Base-by-base conservation (phyloP, 2,797 vertebrate genomes). In the Chrysocyon brachyurus region DNA sequence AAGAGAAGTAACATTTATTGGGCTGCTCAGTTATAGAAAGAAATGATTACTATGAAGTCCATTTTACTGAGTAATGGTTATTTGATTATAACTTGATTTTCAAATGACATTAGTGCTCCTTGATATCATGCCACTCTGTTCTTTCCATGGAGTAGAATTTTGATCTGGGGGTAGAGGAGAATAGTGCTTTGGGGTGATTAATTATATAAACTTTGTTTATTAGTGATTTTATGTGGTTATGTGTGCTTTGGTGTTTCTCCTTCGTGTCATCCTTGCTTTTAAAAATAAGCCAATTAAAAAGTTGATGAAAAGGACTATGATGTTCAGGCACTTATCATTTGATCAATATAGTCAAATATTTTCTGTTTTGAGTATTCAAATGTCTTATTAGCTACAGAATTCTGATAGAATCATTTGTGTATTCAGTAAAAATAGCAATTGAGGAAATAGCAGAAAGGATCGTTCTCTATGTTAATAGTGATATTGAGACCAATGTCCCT, bases 1-100 rank as follows among this genome's bases (percentile, higher is more conserved):
- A 98, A 95, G 96, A 97, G 97, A 98, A 98, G 98, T 97, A 98
- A 97, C 97, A 96, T 98, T 98, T 98, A 78, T 97, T 89, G 96
- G 96, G 96, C 68, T 96, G 73, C 85, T 96, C 61, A 72, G 81
- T 95, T 92, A 36, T 72, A 95, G 94, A 95, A 98, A 97, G 96
- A 94, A 97, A 91, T 63, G 49, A 52, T 96, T 94, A 77, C 66
- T 75, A 0, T 11, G 56, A 82, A 96, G 46, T 77, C 54, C 4
- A 0, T 73, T 93, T 96, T 75, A 81, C 46, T 12, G 66, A 40
- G 40, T 90, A 64, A 95, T 81, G 61, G 66, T 90, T 94, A 82
- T 97, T 98, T 93, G 91, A 93, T 94, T 98, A 83, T 84, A 36
- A 77, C 73, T 81, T 96, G 97, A 57, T 92, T 98, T 97, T 97